These are phyloP conservation scores for Pantherophis vulpinus DNA, from an alignment of 2,797 vertebrate genomes.

Conservation along the genomic window DNA sequence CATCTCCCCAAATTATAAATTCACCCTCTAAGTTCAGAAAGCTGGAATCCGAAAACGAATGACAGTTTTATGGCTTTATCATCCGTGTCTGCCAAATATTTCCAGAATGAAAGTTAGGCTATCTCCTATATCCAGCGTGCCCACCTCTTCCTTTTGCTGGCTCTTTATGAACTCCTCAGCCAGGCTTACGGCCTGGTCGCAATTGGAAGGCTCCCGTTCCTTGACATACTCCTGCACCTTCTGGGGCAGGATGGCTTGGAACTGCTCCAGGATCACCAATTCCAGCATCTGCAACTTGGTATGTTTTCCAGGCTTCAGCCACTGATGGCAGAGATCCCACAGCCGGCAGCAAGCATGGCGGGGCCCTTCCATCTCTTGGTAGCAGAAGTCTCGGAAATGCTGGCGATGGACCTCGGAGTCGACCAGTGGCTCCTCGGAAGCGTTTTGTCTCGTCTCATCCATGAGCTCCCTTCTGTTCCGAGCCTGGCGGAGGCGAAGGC, in stretches of 20 bases:
- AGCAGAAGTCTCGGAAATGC: neutral
- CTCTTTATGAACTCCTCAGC: neutral
- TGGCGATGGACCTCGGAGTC: neutral
- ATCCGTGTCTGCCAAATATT: neutral
- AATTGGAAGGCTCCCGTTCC: neutral
- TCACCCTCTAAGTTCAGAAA: neutral
- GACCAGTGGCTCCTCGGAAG: neutral
- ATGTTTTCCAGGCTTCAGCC: neutral
- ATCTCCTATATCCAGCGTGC: neutral
- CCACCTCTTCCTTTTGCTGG: neutral
- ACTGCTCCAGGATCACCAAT: conserved; percentile 21
- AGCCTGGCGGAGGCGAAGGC: neutral
- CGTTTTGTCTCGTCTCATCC: neutral
- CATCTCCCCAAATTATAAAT: neutral
- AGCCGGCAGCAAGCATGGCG: neutral
- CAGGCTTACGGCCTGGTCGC: neutral
- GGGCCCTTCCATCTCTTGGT: neutral
- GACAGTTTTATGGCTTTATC: neutral
- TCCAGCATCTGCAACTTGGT: conserved; percentile 22
- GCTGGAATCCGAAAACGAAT: neutral
- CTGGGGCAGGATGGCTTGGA: conserved; percentile 6
- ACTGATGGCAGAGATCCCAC: conserved; percentile 19
- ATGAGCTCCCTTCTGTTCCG: neutral
- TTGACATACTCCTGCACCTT: conserved; percentile 10
- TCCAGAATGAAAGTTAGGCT: neutral